These are phyloP conservation scores for Tapera naevia DNA, from an alignment of 2,797 vertebrate genomes.

Conservation along the genomic window DNA sequence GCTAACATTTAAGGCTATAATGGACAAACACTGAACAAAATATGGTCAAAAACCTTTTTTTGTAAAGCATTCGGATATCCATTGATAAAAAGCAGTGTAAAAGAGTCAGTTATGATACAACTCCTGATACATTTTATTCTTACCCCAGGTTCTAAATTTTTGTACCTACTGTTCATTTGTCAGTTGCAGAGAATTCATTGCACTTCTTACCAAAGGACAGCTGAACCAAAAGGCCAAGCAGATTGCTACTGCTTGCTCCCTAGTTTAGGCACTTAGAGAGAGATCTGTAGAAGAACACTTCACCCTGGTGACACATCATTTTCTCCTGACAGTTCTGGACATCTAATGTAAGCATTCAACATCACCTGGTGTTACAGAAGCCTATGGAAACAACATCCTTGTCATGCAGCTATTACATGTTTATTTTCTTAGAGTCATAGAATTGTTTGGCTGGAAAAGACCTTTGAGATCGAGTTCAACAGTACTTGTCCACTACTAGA, in stretches of 20 bases:
- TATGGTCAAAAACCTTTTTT: not conserved
- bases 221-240: not conserved
- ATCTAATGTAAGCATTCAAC: not conserved
- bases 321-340: not conserved
- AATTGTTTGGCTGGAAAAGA: too few relatives aligned
- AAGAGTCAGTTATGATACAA: rapidly evolving
- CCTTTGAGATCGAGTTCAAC: too few relatives aligned
- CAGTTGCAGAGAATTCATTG: not conserved
- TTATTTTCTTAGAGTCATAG: not conserved
- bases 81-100: not conserved
- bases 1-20: not conserved
- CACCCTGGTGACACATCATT: not conserved
- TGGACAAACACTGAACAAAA: not conserved
- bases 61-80: not conserved
- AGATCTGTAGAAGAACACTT: not conserved
- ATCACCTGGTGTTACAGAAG: rapidly evolving
- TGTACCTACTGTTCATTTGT: not conserved
- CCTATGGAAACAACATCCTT: not conserved
- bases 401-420: not conserved
- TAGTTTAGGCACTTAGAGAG: not conserved
- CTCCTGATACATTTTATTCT: not conserved
- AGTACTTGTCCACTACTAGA: too few relatives aligned
- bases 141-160: not conserved
- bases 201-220: not conserved
- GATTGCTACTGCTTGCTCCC: not conserved